Conservation (phyloP, 2,113 vertebrate species). For the Gavia stellata region DNA sequence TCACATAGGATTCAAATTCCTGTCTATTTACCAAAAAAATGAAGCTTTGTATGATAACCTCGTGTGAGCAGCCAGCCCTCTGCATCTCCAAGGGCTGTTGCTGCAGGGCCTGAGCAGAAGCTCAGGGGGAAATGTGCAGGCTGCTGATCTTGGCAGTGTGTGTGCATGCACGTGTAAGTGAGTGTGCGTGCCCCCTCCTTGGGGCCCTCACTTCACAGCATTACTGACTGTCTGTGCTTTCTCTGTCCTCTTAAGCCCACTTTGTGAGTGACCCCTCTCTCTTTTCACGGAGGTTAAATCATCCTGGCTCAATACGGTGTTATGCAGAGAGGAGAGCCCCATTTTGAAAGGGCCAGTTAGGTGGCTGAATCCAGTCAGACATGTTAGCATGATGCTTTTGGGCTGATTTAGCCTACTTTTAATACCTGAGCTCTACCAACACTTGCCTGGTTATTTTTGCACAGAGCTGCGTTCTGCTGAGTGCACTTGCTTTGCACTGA, state of each 20-base stretch:
- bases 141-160: background rate
- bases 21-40: background rate
- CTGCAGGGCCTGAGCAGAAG: background rate
- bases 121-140: background rate
- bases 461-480: background rate
- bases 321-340: background rate
- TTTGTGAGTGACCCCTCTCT: background rate
- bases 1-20: background rate
- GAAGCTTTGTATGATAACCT: fast-evolving
- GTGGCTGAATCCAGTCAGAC: background rate
- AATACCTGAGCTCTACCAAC: background rate
- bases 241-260: fast-evolving
- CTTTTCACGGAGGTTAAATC: background rate
- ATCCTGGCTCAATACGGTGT: fast-evolving
- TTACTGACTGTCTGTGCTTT: background rate
- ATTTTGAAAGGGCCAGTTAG: background rate
- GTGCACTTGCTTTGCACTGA: background rate
- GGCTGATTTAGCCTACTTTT: background rate
- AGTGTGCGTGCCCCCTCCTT: fast-evolving
- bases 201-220: background rate
- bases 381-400: background rate
- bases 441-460: background rate
- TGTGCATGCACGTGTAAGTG: fast-evolving
- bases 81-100: background rate
- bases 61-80: background rate